A percentile compares a stretch with the other conserved stretches of the same genome.
Evolutionary conservation across 2,113 vertebrate species (phyloP).

Genomic region (Heptranchias perlo): DNA sequence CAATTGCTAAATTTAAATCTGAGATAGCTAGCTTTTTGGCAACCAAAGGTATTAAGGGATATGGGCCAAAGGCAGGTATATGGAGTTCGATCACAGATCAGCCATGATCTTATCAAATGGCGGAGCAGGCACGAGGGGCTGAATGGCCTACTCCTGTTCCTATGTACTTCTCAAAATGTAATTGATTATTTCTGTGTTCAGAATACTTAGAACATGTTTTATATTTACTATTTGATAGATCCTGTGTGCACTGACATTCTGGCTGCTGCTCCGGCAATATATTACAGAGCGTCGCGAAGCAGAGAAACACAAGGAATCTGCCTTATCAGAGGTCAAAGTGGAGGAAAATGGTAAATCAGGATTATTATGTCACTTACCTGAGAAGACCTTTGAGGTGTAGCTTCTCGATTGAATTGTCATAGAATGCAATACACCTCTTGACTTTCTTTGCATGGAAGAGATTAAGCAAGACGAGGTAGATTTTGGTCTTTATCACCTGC

Average conservation of each 20-base stretch:
- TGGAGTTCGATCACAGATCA: no score
- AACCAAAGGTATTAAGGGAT: no score
- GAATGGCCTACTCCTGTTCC: no score
- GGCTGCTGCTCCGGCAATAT: constrained; percentile 89
- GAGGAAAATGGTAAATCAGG: constrained; percentile 73
- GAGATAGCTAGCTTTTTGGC: no score
- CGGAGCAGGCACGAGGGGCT: no score
- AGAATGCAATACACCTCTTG: no score
- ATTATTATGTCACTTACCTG: background rate
- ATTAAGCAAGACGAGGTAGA: background rate
- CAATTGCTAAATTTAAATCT: no score
- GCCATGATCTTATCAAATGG: no score
- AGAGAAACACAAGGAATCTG: constrained; percentile 65
- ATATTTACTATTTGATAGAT: constrained; percentile 72
- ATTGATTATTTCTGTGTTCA: background rate
- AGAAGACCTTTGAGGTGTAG: background rate
- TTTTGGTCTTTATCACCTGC: background rate
- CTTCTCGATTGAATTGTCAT: background rate
- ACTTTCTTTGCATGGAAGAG: background rate
- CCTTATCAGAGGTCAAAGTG: constrained; percentile 78
- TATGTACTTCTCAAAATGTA: no score
- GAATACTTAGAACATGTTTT: constrained; percentile 41
- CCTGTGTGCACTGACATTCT: constrained; percentile 89
- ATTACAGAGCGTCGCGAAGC: constrained; percentile 76
- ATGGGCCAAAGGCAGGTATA: no score